Evolutionary conservation across 2,888 invertebrate species (phyloP), one percentile per base, ranked within the genome.

Genomic region (Drosophila nr. perissopoda): DNA sequence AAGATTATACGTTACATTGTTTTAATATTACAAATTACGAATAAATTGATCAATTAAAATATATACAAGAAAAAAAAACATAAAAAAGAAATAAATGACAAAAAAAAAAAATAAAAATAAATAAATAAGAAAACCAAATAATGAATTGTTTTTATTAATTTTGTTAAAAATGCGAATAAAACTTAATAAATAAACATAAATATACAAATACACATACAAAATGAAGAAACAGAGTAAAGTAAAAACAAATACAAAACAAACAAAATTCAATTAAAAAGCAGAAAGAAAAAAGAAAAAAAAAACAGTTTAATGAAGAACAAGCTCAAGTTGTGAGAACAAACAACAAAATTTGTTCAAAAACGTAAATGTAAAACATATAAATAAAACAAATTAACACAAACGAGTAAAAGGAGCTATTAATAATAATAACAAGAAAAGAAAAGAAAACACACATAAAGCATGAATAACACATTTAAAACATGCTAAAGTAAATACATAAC

Each of bases 41-140:
- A 86, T 86, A 86, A 86, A 87, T 87, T 87, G 86, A 87, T 87
- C 87, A 87, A 87, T 87, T 87, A 87, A 86, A 74, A 84, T 79
- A 83, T 79, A 80, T 80, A 84, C 74, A 81, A 75, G 78, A 38
- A 38, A 66, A 64, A 48, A 56, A 29, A 34, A 49, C 27, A 36
- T n/a, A 53, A 57, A 62, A 67, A 65, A 48, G 36, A 66, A 76
- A 54, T 59, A 61, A 60, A 69, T 63, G 63, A 63, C 49, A 73
- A 74, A 71, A 79, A 66, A 45, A 59, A 58, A 65, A 45, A 65
- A 42, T 7, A 57, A n/a, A 48, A 63, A 48, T 21, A 67, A 45
- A 45, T 45, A 69, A 67, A 61, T 51, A 65, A 69, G 65, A 74
- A 78, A 72, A 66, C 73, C 65, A 82, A 82, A 79, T 69, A 73